Conservation (phyloP, 2,888 invertebrate species). For the Atrina japonica region DNA sequence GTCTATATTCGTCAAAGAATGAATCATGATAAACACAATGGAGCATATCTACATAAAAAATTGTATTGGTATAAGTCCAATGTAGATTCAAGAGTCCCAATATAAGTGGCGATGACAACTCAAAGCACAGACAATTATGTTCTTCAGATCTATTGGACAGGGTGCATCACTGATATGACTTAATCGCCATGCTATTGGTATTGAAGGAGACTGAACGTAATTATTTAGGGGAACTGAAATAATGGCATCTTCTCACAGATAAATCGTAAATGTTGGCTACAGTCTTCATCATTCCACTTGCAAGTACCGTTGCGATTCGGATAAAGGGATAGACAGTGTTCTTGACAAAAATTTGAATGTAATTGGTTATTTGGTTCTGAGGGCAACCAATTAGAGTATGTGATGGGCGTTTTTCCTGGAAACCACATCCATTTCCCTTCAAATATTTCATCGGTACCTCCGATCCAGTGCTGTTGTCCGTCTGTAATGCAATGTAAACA, state of each 20-base stretch:
- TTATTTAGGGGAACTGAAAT: no score
- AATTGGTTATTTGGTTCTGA: slow-evolving; percentile 20
- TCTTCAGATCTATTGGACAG: no score
- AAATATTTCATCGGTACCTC: slow-evolving; percentile 14
- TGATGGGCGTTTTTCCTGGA: slow-evolving; percentile 3
- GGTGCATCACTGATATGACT: no score
- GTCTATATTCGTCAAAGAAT: no score
- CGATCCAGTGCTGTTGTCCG: slow-evolving; percentile 21
- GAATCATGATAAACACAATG: no score
- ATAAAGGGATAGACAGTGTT: slow-evolving; percentile 12
- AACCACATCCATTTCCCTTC: slow-evolving; percentile 23
- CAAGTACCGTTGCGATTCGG: slow-evolving; percentile 1
- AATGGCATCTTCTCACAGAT: slow-evolving; percentile 29
- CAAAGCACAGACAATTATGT: no score
- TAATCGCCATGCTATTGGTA: no score
- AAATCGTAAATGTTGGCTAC: slow-evolving; percentile 1
- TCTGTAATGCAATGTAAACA: neutral
- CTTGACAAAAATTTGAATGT: slow-evolving; percentile 7
- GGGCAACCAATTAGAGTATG: slow-evolving; percentile 13
- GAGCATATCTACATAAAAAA: no score
- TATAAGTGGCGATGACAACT: no score
- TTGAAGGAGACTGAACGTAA: no score
- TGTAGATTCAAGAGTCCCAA: no score
- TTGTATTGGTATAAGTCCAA: no score
- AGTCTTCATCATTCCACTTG: slow-evolving; percentile 21